phyloP scores from a whole-genome alignment of 1,140 invertebrate species.

The Halotydeus destructor region DNA sequence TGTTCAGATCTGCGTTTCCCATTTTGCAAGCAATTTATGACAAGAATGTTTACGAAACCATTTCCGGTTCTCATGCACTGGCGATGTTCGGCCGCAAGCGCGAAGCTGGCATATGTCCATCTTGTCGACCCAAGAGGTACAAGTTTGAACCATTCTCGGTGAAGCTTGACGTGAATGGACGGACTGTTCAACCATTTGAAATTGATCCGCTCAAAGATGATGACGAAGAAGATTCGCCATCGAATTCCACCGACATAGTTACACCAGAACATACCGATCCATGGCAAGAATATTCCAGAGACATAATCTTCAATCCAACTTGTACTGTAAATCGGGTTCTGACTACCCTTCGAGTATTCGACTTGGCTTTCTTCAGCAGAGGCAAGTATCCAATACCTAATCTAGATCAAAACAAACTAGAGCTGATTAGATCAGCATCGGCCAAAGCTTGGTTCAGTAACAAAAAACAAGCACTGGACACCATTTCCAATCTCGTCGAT shows the following conservation, averaged over 20 bases:
- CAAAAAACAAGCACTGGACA: too few species aligned
- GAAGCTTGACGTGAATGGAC: constrained; percentile 4
- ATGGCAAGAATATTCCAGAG: background rate
- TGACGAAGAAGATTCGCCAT: too few species aligned
- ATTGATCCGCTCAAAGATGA: constrained; percentile 2
- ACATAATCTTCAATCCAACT: constrained; percentile 7
- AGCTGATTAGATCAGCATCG: too few species aligned
- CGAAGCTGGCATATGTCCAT: constrained; percentile 5
- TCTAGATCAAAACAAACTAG: background rate
- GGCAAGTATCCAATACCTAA: background rate
- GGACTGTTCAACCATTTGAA: constrained; percentile 1
- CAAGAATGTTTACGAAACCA: constrained; percentile 1
- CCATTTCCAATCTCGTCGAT: background rate
- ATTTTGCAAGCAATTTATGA: background rate
- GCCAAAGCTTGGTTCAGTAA: too few species aligned
- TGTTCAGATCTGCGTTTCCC: too few species aligned
- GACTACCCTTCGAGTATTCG: background rate
- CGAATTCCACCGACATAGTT: too few species aligned
- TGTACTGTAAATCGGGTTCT: constrained; percentile 7
- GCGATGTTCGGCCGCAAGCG: background rate
- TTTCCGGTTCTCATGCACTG: background rate
- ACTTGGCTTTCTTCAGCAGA: background rate
- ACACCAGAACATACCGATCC: background rate
- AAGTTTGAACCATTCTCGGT: constrained; percentile 4
- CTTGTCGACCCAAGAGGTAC: constrained; percentile 7